phyloP scores from a whole-genome alignment of 1,140 invertebrate genomes.

The Euschistus heros region DNA sequence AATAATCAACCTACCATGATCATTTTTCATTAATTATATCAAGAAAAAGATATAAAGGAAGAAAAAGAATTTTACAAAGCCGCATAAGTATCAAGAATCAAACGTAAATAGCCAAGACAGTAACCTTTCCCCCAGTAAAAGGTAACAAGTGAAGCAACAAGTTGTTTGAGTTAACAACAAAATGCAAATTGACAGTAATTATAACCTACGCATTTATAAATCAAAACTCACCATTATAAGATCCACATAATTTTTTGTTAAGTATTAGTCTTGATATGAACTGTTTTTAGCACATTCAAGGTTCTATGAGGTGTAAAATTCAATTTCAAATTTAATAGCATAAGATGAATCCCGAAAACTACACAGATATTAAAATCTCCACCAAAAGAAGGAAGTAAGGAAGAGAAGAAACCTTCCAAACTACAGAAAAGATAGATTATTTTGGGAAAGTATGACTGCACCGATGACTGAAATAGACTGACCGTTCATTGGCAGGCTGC shows the following conservation, averaged over 20 bases:
- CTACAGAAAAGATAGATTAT: constrained; percentile 15
- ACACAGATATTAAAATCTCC: too few relatives aligned
- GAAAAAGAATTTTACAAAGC: too few relatives aligned
- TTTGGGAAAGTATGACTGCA: constrained; percentile 19
- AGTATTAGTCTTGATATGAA: background rate
- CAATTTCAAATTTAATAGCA: too few relatives aligned
- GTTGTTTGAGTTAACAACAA: constrained; percentile 7
- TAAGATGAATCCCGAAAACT: too few relatives aligned
- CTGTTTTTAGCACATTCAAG: too few relatives aligned
- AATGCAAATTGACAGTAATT: too few relatives aligned
- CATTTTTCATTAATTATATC: too few relatives aligned
- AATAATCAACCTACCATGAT: too few relatives aligned
- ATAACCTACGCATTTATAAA: background rate
- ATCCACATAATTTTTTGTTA: constrained; percentile 5
- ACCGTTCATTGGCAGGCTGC: background rate
- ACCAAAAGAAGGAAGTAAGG: too few relatives aligned
- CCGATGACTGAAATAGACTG: constrained; percentile 19
- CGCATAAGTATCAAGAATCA: too few relatives aligned
- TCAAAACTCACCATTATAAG: constrained; percentile 11
- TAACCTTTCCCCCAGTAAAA: background rate
- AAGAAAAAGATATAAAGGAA: too few relatives aligned
- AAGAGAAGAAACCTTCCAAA: background rate
- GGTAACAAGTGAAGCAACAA: constrained; percentile 4
- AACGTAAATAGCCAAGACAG: background rate
- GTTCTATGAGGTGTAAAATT: too few relatives aligned